Evolutionary conservation across 2,888 invertebrate species (phyloP), one percentile per base, ranked within the genome.

Genomic region (Nezara viridula): DNA sequence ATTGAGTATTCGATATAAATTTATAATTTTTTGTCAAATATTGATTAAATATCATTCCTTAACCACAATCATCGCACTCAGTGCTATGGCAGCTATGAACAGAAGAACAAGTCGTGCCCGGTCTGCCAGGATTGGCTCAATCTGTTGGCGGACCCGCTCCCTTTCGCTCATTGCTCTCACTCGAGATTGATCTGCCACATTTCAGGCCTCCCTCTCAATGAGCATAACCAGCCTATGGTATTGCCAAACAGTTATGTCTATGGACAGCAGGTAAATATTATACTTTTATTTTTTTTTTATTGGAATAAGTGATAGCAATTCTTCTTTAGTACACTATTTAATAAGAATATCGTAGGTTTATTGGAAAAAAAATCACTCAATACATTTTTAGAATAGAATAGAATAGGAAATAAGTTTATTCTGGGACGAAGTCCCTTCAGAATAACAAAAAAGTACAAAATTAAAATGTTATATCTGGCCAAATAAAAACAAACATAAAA

Each of bases 171-270:
- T 94, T 98, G 98, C 93, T 97, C 98, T 88, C 99, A 99, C 93
- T 98, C 98, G 91, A 95, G 98, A 89, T 95, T 99, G 89, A 97
- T 99, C 92, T 99, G 99, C 93, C 94, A 95, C 92, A 96, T 99
- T 91, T 97, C 97, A 90, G 97, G 98, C 49, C 95, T 96, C 92
- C 96, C 98, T 86, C 95, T 99, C 92, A 98, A 99, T 94, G 99
- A 99, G 93, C 97, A 99, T 93, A 99, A 99, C 94, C 98, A 98
- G 91, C 99, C 99, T 21, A 97, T 99, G 96, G 98, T 98, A 96
- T 95, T 99, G 93, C 99, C 99, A 90, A 99, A 99, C 94, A 99
- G 99, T 89, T 97, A 98, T 93, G 98, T 99, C 90, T 99, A 98
- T 92, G 98, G 98, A 19, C 97, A 98, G 93, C 95, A 97, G 95